Evolutionary conservation across 2,888 invertebrate species (phyloP).

Genomic region (Artemia sinica): DNA sequence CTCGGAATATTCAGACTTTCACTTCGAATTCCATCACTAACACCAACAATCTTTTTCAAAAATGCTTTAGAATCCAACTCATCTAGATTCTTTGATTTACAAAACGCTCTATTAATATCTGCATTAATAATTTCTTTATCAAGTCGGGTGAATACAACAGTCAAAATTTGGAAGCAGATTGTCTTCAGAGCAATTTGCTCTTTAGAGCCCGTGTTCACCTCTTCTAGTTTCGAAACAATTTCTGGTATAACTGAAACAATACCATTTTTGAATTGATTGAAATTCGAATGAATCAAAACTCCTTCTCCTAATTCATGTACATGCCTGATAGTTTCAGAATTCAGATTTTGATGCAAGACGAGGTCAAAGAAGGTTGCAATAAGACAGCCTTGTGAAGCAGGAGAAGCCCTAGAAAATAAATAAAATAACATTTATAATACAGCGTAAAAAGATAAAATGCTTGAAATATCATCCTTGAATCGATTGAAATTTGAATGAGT

Average conservation of each 20-base stretch:
- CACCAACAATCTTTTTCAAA: background rate
- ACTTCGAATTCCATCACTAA: slow-evolving; percentile 24
- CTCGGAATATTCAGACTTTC: slow-evolving; percentile 27
- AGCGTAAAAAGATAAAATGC: too few species aligned
- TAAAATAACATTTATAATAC: too few species aligned
- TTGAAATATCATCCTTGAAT: background rate
- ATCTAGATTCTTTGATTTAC: background rate
- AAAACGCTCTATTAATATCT: background rate
- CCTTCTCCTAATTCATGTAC: background rate
- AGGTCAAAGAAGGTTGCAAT: slow-evolving; percentile 7
- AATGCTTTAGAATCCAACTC: background rate
- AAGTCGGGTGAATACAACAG: slow-evolving; percentile 12
- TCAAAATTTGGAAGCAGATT: background rate
- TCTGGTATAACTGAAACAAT: background rate
- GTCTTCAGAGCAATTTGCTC: slow-evolving; percentile 4
- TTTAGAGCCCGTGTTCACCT: background rate
- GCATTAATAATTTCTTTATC: slow-evolving; percentile 4
- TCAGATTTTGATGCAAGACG: background rate
- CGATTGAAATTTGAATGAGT: background rate
- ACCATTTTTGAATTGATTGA: background rate
- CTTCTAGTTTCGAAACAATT: background rate
- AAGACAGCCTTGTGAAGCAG: background rate
- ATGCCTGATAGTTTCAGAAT: background rate
- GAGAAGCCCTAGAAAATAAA: too few species aligned
- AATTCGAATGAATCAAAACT: background rate